Conservation (phyloP, 53 echinoderm and acorn worm species). For the Antedon mediterranea region DNA sequence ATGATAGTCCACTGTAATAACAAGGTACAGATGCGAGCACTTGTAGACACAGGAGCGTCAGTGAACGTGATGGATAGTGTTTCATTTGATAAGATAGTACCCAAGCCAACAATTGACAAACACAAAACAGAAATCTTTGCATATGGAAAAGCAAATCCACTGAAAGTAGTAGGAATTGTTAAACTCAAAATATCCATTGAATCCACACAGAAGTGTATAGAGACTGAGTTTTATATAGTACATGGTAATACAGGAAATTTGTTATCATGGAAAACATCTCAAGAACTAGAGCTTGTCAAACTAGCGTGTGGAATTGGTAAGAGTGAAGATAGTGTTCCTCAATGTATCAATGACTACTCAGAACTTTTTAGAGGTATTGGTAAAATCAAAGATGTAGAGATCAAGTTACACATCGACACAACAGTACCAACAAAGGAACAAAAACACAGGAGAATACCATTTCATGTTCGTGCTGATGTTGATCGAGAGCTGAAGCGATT, state of each 20-base stretch:
- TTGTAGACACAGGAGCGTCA: slow-evolving; percentile 5
- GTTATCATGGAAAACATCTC: slow-evolving; percentile 7
- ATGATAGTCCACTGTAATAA: neutral
- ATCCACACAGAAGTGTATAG: neutral
- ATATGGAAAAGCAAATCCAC: slow-evolving; percentile 1
- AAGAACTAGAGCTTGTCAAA: neutral
- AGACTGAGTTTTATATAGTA: neutral
- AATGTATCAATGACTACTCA: neutral
- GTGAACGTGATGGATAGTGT: slow-evolving; percentile 2
- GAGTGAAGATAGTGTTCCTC: neutral
- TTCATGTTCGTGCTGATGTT: slow-evolving; percentile 39
- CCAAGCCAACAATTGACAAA: neutral
- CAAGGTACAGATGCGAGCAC: neutral
- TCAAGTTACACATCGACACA: slow-evolving; percentile 31
- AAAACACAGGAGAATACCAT: slow-evolving; percentile 32
- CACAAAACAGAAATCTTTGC: neutral
- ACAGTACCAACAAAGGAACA: slow-evolving; percentile 26
- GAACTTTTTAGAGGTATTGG: slow-evolving; percentile 28
- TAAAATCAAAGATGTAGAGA: slow-evolving; percentile 32
- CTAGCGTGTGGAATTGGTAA: neutral
- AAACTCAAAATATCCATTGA: neutral
- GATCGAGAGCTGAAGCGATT: slow-evolving; percentile 27
- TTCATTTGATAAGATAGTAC: neutral
- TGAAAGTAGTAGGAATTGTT: slow-evolving; percentile 2
- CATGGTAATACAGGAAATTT: slow-evolving; percentile 8